Evolutionary conservation across 2,888 invertebrate genomes (phyloP), one percentile per base, ranked within the genome.

Genomic region (Eupithecia pulchellata): DNA sequence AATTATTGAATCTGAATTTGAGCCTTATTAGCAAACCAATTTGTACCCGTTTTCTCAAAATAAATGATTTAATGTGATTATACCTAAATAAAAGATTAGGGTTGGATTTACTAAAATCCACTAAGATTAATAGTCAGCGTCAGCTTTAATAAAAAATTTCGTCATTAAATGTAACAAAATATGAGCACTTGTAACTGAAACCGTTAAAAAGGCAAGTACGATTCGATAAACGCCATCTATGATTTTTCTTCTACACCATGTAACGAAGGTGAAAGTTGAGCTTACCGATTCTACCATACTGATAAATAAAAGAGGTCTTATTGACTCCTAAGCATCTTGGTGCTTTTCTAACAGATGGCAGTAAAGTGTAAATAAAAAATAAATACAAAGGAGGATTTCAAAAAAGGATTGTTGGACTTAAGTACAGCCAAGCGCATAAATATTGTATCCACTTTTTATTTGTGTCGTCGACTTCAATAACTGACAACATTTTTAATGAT

Each of bases 331-430:
- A 17, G 17, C 27, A 14, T 29, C 17, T 27, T 57, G 14, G 29
- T 29, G 17, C 29, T 17, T n/a, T 32, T 32, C 60, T 30, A n/a
- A 60, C 11, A 60, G 60, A 60, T 60, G 60, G 60, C 60, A 29
- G 14, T 29, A 14, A 13, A 4, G 57, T 58, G 9, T 27, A 14
- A 57, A 29, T 13, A 13, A 52, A 25, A 52, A 25, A 20, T 11
- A 6, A 47, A 47, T 20, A 47, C 1, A 2, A 47, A 0, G 20
- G 9, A 25, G 25, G 20, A 25, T 25, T 52, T 25, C 3, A 25
- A 52, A 52, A 52, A 25, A 13, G 25, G 17, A 17, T 2, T 8
- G 20, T 0, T 47, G 11, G 52, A 4, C 9, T 5, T 52, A 4
- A 2, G 52, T 25, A 52, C 52, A 52, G 25, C 25, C 4, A 25